Percentiles rank a stretch among this genome's conserved stretches.
These are phyloP conservation scores for Drosophila jambulina DNA, from an alignment of 1,140 invertebrate species.

Conservation along the genomic window DNA sequence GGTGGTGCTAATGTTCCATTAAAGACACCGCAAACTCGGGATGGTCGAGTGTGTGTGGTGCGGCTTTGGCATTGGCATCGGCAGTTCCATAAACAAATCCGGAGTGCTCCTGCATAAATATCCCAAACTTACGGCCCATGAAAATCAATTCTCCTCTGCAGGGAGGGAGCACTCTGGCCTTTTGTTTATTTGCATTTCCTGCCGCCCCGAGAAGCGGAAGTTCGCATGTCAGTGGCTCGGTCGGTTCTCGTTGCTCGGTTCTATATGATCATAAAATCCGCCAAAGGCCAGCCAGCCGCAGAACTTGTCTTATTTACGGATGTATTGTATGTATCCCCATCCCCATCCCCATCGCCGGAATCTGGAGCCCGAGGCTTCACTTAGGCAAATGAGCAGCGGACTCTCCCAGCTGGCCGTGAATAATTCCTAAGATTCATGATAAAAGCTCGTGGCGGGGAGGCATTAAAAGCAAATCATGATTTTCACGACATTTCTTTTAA, in stretches of 20 bases:
- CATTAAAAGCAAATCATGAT: slow-evolving; percentile 25
- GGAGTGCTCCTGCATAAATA: slow-evolving; percentile 72
- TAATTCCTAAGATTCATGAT: slow-evolving; percentile 32
- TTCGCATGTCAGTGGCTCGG: slow-evolving; percentile 65
- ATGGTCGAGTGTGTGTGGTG: slow-evolving; percentile 22
- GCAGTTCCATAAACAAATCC: slow-evolving; percentile 58
- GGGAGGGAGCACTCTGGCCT: slow-evolving; percentile 36
- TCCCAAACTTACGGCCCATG: slow-evolving; percentile 79
- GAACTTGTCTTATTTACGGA: slow-evolving; percentile 51
- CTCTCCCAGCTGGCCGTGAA: slow-evolving; percentile 31
- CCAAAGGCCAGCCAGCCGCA: slow-evolving; percentile 55
- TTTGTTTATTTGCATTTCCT: slow-evolving; percentile 83
- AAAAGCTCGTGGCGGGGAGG: slow-evolving; percentile 25
- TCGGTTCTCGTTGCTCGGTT: neutral
- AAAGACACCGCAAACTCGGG: slow-evolving; percentile 43
- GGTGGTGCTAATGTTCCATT: slow-evolving; percentile 53
- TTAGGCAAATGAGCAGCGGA: slow-evolving; percentile 38
- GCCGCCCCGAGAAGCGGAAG: slow-evolving; percentile 68
- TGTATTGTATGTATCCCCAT: slow-evolving; percentile 1
- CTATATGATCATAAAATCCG: slow-evolving; percentile 55
- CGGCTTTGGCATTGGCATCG: slow-evolving; percentile 17
- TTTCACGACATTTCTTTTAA: slow-evolving; percentile 2
- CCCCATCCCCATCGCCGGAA: slow-evolving; percentile 4
- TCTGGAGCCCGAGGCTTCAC: slow-evolving; percentile 31
- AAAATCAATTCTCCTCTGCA: slow-evolving; percentile 73